These are phyloP conservation scores for Eumeta japonica DNA, from an alignment of 1,140 invertebrate genomes.

Conservation along the genomic window DNA sequence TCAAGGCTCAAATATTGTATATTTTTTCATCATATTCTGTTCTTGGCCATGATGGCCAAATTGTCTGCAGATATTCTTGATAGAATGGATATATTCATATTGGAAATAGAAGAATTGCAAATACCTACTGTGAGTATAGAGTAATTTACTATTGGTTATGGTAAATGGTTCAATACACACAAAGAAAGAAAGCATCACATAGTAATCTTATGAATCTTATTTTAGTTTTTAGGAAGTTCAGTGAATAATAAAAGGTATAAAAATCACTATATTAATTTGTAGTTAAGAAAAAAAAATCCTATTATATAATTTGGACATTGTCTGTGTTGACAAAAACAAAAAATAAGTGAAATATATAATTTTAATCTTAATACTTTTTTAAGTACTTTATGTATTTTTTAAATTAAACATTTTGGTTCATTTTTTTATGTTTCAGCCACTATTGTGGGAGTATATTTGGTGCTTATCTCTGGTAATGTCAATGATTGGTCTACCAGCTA, in stretches of 20 bases:
- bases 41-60: conserved; percentile 88
- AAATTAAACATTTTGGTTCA: not conserved
- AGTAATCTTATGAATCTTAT: no score
- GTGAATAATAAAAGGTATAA: no score
- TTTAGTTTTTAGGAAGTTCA: no score
- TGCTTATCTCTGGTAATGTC: conserved; percentile 81
- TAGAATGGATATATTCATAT: conserved; percentile 87
- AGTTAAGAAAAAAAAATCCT: no score
- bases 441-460: conserved; percentile 95
- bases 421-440: conserved; percentile 68
- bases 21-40: conserved; percentile 88
- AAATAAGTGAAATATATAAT: not conserved
- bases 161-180: not conserved
- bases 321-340: conserved; percentile 2
- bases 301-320: no score
- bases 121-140: conserved; percentile 81
- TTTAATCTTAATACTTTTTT: conserved; percentile 3
- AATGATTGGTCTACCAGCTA: conserved; percentile 81
- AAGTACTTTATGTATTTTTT: conserved; percentile 6
- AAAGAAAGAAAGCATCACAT: no score
- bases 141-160: no score
- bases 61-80: conserved; percentile 88
- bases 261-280: no score
- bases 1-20: conserved; percentile 88
- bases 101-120: conserved; percentile 90